These are phyloP conservation scores for Frankliniella intonsa DNA, from an alignment of 2,888 invertebrate species.

Conservation along the genomic window DNA sequence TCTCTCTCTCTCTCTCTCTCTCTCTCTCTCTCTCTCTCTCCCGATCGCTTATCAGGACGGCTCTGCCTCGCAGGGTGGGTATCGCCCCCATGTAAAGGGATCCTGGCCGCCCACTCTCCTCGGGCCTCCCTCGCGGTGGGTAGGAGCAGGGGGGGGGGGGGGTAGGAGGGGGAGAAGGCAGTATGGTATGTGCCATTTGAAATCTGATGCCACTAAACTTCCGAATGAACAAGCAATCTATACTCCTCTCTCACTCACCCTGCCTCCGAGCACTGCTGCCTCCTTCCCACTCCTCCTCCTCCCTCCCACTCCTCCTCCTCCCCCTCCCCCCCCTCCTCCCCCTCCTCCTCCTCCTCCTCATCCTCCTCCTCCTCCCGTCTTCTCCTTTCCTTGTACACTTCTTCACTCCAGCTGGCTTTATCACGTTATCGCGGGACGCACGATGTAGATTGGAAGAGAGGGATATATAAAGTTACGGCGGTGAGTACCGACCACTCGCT, in stretches of 20 bases:
- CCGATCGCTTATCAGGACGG: background rate
- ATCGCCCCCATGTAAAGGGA: constrained; percentile 9
- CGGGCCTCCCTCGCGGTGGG: too few relatives aligned
- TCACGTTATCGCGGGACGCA: too few relatives aligned
- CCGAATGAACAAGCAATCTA: background rate
- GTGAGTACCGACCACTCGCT: too few relatives aligned
- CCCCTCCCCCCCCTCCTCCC: background rate
- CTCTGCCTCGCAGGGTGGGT: background rate
- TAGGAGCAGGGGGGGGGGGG: too few relatives aligned
- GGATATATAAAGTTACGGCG: too few relatives aligned
- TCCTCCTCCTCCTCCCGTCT: background rate
- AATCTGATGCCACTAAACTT: background rate
- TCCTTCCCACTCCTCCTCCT: background rate
- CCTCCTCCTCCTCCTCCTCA: background rate
- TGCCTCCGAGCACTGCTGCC: background rate
- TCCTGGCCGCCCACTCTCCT: background rate
- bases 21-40: background rate
- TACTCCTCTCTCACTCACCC: background rate
- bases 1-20: too few relatives aligned
- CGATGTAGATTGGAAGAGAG: too few relatives aligned
- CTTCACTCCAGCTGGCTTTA: too few relatives aligned
- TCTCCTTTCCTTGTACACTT: too few relatives aligned
- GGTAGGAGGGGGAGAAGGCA: background rate
- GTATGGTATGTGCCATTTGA: constrained; percentile 5
- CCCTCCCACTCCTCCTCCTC: background rate